phyloP scores from a whole-genome alignment of 2,797 vertebrate genomes.

The Urosaurus nigricauda region DNA sequence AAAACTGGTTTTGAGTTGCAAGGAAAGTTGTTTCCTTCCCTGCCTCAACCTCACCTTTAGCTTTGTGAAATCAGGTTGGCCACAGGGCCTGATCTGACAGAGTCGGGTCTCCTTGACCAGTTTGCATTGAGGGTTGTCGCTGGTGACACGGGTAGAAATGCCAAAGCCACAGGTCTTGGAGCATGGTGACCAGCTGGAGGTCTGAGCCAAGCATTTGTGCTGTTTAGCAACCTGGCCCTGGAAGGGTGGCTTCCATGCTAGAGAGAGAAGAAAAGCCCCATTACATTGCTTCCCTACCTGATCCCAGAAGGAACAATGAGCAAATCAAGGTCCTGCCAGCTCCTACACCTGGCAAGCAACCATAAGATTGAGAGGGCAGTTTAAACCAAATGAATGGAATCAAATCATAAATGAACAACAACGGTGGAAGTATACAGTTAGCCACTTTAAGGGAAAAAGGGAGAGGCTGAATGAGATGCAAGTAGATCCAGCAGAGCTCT shows the following conservation, averaged over 20 bases:
- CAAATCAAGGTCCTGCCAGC: neutral
- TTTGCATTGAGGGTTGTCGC: constrained; percentile 85
- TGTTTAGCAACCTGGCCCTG: constrained; percentile 24
- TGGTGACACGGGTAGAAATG: constrained; percentile 85
- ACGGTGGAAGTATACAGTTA: neutral
- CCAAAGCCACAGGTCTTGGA: constrained; percentile 88
- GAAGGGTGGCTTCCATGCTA: constrained; percentile 47
- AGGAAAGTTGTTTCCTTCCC: neutral
- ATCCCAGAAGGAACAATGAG: neutral
- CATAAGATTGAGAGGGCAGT: neutral
- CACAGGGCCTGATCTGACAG: constrained; percentile 86
- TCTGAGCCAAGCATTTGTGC: constrained; percentile 80
- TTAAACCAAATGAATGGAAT: neutral
- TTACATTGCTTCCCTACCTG: neutral
- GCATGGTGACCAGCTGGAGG: constrained; percentile 86
- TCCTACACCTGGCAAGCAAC: neutral
- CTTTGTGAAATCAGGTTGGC: constrained; percentile 77
- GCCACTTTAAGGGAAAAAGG: neutral
- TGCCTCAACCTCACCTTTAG: constrained; percentile 78
- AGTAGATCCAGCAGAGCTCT: neutral
- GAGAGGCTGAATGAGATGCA: neutral
- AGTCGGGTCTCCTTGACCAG: constrained; percentile 85
- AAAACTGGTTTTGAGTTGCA: neutral
- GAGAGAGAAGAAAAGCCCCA: neutral
- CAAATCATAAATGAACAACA: neutral